Conservation (phyloP, 2,113 vertebrate genomes). For the Crotalus horridus region DNA sequence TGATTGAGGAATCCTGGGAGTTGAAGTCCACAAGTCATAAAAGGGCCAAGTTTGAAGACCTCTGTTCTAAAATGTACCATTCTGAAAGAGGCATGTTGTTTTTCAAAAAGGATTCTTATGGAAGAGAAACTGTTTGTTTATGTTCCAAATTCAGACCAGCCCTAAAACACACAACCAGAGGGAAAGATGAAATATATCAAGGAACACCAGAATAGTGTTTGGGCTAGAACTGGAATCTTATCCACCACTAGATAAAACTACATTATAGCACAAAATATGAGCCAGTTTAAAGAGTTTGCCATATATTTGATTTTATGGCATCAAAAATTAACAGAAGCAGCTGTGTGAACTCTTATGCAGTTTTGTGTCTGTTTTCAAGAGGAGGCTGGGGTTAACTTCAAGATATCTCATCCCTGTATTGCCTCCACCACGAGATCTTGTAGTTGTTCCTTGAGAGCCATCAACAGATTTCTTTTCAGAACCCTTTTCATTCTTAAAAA, state of each 20-base stretch:
- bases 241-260: background rate
- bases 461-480: constrained; percentile 2
- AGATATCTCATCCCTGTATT: background rate
- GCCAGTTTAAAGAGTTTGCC: background rate
- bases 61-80: background rate
- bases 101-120: background rate
- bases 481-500: background rate
- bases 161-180: background rate
- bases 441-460: background rate
- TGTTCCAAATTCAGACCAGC: background rate
- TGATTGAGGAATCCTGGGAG: no score
- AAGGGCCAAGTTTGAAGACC: no score
- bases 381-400: background rate
- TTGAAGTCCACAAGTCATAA: no score
- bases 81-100: background rate
- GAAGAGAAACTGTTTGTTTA: background rate
- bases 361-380: background rate
- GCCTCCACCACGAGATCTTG: background rate
- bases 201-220: background rate
- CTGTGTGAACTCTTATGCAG: background rate
- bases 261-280: background rate
- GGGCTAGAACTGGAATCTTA: background rate
- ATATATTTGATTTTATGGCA: background rate
- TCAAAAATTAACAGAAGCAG: background rate
- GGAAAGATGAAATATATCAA: background rate